These are phyloP conservation scores for Aporophyla nigra DNA, from an alignment of 2,888 invertebrate genomes.

Conservation along the genomic window DNA sequence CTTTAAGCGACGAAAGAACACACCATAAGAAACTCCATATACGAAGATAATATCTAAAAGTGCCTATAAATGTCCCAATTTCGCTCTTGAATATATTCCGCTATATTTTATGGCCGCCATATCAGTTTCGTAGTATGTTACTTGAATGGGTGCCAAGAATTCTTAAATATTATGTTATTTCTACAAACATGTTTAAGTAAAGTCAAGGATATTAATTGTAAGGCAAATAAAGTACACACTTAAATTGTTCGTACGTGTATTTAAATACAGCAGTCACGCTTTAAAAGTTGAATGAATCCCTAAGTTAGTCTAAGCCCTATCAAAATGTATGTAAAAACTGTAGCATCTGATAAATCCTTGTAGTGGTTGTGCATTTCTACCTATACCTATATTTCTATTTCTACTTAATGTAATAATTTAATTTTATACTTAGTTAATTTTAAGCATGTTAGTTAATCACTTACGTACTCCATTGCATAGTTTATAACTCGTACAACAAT, in stretches of 20 bases:
- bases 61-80: slow-evolving; percentile 55
- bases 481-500: too few species aligned
- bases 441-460: too few species aligned
- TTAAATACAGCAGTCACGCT: not conserved
- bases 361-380: too few species aligned
- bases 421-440: too few species aligned
- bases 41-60: slow-evolving; percentile 43
- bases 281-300: not conserved
- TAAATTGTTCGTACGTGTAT: not conserved
- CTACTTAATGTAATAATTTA: too few species aligned
- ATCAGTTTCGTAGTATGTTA: slow-evolving; percentile 42
- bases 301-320: too few species aligned
- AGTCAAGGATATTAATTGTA: not conserved
- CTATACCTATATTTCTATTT: too few species aligned
- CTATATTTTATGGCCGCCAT: slow-evolving; percentile 47
- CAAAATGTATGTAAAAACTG: too few species aligned
- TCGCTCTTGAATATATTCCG: slow-evolving; percentile 46
- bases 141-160: slow-evolving; percentile 46
- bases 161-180: slow-evolving; percentile 7
- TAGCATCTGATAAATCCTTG: too few species aligned
- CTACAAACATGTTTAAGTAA: slow-evolving; percentile 3
- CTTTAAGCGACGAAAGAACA: slow-evolving; percentile 35
- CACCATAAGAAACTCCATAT: slow-evolving; percentile 47
- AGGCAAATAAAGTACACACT: not conserved
- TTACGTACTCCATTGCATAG: too few species aligned